Conservation (phyloP, 2,113 vertebrate species). For the Chiloscyllium plagiosum region DNA sequence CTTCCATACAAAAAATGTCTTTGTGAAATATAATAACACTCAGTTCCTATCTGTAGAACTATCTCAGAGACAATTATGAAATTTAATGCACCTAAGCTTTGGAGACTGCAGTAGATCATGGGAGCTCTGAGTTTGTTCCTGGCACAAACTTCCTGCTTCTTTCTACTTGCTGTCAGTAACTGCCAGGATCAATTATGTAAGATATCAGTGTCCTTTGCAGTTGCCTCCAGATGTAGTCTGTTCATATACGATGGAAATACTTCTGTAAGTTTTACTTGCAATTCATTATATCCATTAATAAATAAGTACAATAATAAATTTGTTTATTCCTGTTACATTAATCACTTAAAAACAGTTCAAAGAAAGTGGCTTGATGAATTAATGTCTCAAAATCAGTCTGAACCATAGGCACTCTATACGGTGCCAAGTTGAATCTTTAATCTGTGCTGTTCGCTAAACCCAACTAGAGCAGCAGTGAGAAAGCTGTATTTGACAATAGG, state of each 20-base stretch:
- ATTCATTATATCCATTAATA: not conserved
- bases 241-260: not conserved
- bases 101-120: not conserved
- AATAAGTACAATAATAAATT: not conserved
- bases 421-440: not conserved
- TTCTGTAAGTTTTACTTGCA: not conserved
- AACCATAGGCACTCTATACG: not conserved
- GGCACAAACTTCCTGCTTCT: not conserved
- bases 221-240: not conserved
- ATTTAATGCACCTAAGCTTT: not conserved
- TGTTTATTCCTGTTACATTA: not conserved
- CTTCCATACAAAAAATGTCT: not conserved
- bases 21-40: not conserved
- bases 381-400: not conserved
- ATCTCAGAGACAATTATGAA: not conserved
- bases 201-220: not conserved
- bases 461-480: not conserved
- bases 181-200: not conserved
- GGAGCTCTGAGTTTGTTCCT: not conserved
- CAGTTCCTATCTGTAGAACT: not conserved
- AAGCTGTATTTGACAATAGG: not conserved
- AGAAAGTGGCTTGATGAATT: not conserved
- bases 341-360: not conserved
- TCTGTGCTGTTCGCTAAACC: not conserved
- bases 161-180: constrained; percentile 10